Evolutionary conservation across 2,113 vertebrate genomes (phyloP).

Genomic region (Ahaetulla prasina): DNA sequence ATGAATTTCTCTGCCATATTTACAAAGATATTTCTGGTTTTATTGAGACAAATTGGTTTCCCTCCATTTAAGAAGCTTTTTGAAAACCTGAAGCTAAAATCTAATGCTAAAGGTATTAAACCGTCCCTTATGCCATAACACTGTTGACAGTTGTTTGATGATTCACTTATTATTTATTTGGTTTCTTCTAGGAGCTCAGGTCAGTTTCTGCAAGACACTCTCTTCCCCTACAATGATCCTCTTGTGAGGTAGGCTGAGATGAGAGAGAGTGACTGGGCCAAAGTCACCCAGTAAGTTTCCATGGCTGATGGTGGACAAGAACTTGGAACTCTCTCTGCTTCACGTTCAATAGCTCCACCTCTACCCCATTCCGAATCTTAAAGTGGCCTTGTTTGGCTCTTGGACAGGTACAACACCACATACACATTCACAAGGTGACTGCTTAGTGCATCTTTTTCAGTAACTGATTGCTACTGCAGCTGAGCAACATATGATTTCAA

Average conservation of each 20-base stretch:
- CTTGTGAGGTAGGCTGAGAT: background rate
- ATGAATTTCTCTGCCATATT: background rate
- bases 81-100: background rate
- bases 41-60: background rate
- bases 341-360: background rate
- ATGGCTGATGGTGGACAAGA: background rate
- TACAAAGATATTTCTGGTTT: background rate
- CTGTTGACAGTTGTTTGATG: background rate
- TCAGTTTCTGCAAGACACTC: background rate
- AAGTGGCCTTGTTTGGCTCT: background rate
- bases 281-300: background rate
- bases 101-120: background rate
- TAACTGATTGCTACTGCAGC: background rate
- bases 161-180: background rate
- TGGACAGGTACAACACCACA: background rate
- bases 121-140: background rate
- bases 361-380: background rate
- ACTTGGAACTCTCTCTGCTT: background rate
- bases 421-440: background rate
- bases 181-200: background rate
- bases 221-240: background rate
- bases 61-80: background rate
- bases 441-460: background rate
- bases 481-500: background rate
- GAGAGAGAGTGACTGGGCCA: background rate